Evolutionary conservation across 2,888 invertebrate genomes (phyloP), one percentile per base, ranked within the genome.

Genomic region (Neocrepidodera transversa): DNA sequence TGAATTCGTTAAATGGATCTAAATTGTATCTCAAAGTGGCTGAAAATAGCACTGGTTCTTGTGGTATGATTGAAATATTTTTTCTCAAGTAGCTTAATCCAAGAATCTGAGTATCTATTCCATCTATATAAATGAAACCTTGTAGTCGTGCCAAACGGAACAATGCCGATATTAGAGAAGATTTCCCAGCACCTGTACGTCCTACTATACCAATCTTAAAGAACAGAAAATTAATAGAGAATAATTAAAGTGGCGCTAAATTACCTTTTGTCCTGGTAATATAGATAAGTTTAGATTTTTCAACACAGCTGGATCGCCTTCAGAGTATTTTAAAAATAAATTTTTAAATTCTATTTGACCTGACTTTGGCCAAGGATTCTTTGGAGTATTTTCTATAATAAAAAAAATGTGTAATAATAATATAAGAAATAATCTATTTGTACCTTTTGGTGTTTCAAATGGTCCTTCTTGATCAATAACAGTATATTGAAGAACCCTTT

Each of bases 31-130:
- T 84, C 38, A 95, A 78, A n/a, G 90, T 88, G 8, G 91, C 91
- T 0, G 91, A 90, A 77, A 95, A 95, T 14, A 95, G 78, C 17
- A 93, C 88, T 0, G 95, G 94, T 73, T 94, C 93, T 82, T 96
- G 96, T 0, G 96, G 96, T 73, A 96, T 96, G 60, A 96, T 95
- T 0, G 95, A 90, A 55, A 96, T 90, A 70, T 88, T 89, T 52
- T 85, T 86, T 48, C 96, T 83, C 20, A 96, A 80, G 71, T 92
- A 90, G 76, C 89, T 85, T 2, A 95, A 81, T 0, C 91, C 91
- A 30, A 95, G 83, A 11, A 81, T 80, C 38, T 83, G 84, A 0
- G 87, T 89, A 58, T 90, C 85, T 0, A 93, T 75, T 7, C 84
- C 87, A 74, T 96, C 96, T 56, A 96, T 91, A 58, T 81, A 76